Conservation (phyloP, 2,113 vertebrate species). For the Scomber colias region DNA sequence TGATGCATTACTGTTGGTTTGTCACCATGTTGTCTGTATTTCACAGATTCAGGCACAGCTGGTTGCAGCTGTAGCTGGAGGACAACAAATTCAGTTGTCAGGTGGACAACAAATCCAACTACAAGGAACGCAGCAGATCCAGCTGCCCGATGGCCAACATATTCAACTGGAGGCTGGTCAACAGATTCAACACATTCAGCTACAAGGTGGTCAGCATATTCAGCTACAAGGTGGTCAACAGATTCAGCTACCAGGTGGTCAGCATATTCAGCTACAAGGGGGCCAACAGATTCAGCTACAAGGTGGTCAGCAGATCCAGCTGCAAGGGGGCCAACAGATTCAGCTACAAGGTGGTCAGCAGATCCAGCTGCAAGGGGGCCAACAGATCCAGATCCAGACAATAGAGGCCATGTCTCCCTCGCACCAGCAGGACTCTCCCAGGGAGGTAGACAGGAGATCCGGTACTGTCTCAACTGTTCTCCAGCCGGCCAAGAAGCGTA, state of each 20-base stretch:
- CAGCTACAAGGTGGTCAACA: slow-evolving; percentile 88
- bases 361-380: slow-evolving; percentile 81
- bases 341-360: slow-evolving; percentile 70
- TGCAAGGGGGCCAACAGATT: slow-evolving; percentile 47
- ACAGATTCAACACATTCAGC: slow-evolving; percentile 69
- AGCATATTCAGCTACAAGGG: slow-evolving; percentile 45
- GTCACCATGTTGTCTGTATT: slow-evolving; percentile 3
- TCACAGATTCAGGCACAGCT: slow-evolving; percentile 94
- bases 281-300: slow-evolving; percentile 52
- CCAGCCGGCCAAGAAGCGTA: slow-evolving; percentile 98
- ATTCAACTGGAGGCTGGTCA: slow-evolving; percentile 71
- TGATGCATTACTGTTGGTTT: neutral
- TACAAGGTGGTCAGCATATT: slow-evolving; percentile 77
- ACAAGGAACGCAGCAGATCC: slow-evolving; percentile 77
- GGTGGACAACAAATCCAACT: slow-evolving; percentile 78
- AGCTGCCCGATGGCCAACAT: slow-evolving; percentile 71
- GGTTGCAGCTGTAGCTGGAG: slow-evolving; percentile 90
- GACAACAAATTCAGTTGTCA: slow-evolving; percentile 76
- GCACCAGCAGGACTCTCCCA: slow-evolving; percentile 90
- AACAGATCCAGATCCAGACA: slow-evolving; percentile 98
- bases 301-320: slow-evolving; percentile 45
- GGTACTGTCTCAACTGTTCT: slow-evolving; percentile 91
- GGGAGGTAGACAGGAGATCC: slow-evolving; percentile 90
- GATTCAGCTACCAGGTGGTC: slow-evolving; percentile 49
- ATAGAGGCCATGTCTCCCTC: slow-evolving; percentile 93